Base-by-base conservation (phyloP, 2,888 invertebrate species). In the Eupelmus urozonus region DNA sequence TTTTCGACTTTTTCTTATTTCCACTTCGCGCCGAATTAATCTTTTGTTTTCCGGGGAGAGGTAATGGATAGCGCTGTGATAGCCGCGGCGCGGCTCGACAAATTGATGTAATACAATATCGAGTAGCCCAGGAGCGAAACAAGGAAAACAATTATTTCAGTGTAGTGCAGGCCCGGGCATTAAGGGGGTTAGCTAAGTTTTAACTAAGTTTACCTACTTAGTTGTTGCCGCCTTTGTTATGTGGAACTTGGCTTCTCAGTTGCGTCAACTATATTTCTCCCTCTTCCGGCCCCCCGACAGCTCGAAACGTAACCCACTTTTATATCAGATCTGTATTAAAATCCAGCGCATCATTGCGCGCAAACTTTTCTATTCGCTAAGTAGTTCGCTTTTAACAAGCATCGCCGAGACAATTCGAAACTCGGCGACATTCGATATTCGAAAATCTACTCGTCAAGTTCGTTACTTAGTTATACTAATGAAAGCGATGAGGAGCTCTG, bases 151-250 rank as follows among this genome's bases (percentile, higher is more conserved):
- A 59, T 49, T 29, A 45, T n/a, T 23, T n/a, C 18, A 23, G 11
- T n/a, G 20, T 23, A 18, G 13, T 40, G 9, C n/a, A n/a, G 18
- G 7, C 9, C n/a, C 13, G 25, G 53, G 27, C 55, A 40, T 55
- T 55, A 27, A 9, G 25, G 45, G 40, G 55, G 55, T 34, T 62
- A 34, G n/a, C 51, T 18, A 62, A 71, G 60, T 71, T 62, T 51
- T 62, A 62, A 71, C 62, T 40, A 62, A 71, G 60, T 71, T 51
- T 25, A 49, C 34, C 25, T 40, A 65, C 55, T 55, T 42, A 55
- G 53, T 49, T 42, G 57, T 45, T 72, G 34, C 23, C 45, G 45
- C 45, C 42, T 55, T 27, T 65, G 73, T 65, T 63, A 57, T 45
- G 27, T 18, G 45, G n/a, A 65, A 65, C 27, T 16, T 27, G 55